Conservation (phyloP, 2,888 invertebrate species). For the Magallana nippona region DNA sequence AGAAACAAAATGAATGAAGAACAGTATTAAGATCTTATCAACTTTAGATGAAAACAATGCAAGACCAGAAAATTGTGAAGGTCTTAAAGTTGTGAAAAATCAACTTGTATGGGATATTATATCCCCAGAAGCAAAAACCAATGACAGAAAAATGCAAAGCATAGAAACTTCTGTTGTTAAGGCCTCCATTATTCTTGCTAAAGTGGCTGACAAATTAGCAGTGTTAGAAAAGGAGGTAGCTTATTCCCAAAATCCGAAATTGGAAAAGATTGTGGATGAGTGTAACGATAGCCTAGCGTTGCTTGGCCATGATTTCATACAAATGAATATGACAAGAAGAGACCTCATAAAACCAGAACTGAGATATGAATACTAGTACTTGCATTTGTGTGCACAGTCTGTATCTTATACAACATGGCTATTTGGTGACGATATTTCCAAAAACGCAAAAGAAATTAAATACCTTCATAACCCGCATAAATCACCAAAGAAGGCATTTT, state of each 20-base stretch:
- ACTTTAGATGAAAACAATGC: no score
- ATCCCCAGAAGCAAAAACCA: background rate
- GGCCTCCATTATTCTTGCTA: slow-evolving; percentile 47
- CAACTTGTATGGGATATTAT: no score
- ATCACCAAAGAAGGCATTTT: no score
- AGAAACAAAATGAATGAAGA: slow-evolving; percentile 40
- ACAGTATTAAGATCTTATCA: no score
- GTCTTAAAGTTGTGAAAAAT: no score
- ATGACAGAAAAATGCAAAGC: slow-evolving; percentile 38
- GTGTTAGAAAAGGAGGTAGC: background rate
- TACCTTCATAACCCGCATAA: no score
- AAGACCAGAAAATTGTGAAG: no score
- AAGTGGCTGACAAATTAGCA: slow-evolving; percentile 48
- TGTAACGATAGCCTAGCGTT: slow-evolving; percentile 46
- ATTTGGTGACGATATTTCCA: slow-evolving; percentile 55
- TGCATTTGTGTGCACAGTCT: slow-evolving; percentile 41
- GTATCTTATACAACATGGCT: slow-evolving; percentile 42
- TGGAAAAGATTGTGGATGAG: slow-evolving; percentile 17
- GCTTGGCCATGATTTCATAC: slow-evolving; percentile 53
- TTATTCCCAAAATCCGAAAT: no score
- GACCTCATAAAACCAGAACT: slow-evolving; percentile 48
- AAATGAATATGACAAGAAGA: slow-evolving; percentile 46
- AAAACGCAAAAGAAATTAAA: slow-evolving; percentile 49
- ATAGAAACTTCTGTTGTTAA: slow-evolving; percentile 23
- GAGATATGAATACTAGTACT: background rate